These are phyloP conservation scores for Notamacropus eugenii DNA, from an alignment of 2,797 vertebrate genomes.

Conservation along the genomic window DNA sequence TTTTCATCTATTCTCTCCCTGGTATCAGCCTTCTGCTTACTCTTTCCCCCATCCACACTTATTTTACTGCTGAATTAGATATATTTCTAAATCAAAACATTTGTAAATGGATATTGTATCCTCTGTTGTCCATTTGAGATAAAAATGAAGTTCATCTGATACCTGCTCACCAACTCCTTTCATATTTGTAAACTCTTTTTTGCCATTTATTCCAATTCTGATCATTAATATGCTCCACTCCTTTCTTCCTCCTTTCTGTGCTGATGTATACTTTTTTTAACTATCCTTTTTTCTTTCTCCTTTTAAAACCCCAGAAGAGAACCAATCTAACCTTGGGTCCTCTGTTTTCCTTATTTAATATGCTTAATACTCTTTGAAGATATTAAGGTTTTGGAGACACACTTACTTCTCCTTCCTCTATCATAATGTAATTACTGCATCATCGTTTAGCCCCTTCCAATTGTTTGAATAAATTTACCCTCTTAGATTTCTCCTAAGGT, in stretches of 20 bases:
- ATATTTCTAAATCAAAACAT: not conserved
- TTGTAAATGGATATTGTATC: not conserved
- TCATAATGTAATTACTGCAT: not conserved
- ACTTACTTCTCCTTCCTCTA: not conserved
- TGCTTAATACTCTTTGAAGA: not conserved
- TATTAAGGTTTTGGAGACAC: not conserved
- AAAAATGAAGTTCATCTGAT: not conserved
- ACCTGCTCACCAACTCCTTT: not conserved
- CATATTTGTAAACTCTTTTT: not conserved
- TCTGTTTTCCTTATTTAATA: not conserved
- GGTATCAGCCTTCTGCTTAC: not conserved
- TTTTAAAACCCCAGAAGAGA: not conserved
- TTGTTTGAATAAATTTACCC: not conserved
- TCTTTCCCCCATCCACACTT: not conserved
- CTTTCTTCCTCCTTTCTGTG: not conserved
- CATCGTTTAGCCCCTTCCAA: not conserved
- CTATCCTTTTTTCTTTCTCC: not conserved
- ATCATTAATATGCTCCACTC: not conserved
- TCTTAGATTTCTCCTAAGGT: not conserved
- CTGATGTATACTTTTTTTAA: not conserved
- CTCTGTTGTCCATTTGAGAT: not conserved
- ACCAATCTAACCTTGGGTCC: not conserved
- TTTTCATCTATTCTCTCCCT: not conserved
- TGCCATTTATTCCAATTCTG: not conserved
- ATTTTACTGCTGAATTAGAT: not conserved